These are phyloP conservation scores for Onychostoma macrolepis DNA, from an alignment of 2,113 vertebrate genomes.

Conservation along the genomic window DNA sequence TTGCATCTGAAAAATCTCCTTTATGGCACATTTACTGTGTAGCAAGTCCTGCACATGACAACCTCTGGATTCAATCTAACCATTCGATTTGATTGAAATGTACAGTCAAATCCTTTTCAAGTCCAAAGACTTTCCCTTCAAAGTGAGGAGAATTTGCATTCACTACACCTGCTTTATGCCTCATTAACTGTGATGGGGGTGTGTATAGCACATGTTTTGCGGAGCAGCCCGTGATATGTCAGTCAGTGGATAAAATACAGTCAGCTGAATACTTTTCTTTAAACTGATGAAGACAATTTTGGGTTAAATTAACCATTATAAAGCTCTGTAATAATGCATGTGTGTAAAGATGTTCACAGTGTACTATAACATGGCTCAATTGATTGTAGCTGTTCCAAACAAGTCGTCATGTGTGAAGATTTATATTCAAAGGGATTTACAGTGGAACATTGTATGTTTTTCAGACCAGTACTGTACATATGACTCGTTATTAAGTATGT, in stretches of 20 bases:
- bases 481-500: background rate
- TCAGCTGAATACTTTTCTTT: background rate
- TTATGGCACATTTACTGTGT: slow-evolving; percentile 25
- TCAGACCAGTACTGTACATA: background rate
- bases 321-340: background rate
- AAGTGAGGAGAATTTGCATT: slow-evolving; percentile 22
- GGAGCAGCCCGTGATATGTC: background rate
- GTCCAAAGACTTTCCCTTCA: background rate
- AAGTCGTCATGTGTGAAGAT: background rate
- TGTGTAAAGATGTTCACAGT: background rate
- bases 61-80: slow-evolving; percentile 4
- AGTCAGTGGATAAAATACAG: background rate
- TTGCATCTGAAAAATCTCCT: slow-evolving; percentile 24
- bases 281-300: background rate
- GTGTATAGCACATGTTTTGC: background rate
- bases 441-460: background rate
- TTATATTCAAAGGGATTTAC: background rate
- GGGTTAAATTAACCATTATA: slow-evolving; percentile 1
- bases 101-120: slow-evolving; percentile 17
- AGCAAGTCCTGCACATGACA: slow-evolving; percentile 7
- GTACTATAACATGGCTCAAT: background rate
- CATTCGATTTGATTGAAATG: background rate
- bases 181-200: background rate
- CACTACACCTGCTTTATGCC: background rate
- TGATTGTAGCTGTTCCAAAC: background rate